phyloP scores from a whole-genome alignment of 2,888 invertebrate species.

The Lutraria lutraria region DNA sequence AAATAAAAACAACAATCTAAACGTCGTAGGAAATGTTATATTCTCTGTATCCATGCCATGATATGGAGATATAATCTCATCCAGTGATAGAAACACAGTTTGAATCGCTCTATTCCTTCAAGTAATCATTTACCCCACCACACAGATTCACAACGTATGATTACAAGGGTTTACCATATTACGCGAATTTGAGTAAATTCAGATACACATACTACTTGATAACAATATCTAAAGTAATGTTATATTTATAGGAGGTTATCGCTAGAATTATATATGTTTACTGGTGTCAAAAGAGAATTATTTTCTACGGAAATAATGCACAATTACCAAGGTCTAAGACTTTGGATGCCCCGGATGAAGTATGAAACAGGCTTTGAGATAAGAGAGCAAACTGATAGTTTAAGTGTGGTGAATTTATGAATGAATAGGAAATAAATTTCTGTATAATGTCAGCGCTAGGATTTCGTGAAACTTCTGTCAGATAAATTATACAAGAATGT shows the following conservation, averaged over 20 bases:
- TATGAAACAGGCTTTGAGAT: slow-evolving; percentile 47
- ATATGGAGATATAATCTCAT: background rate
- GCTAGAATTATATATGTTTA: slow-evolving; percentile 62
- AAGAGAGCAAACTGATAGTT: slow-evolving; percentile 42
- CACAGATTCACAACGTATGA: background rate
- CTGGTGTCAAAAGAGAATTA: slow-evolving; percentile 55
- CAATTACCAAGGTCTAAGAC: slow-evolving; percentile 30
- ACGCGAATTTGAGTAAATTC: slow-evolving; percentile 53
- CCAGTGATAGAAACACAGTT: background rate
- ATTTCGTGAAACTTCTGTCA: slow-evolving; percentile 15
- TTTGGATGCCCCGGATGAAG: slow-evolving; percentile 40
- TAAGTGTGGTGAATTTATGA: slow-evolving; percentile 50
- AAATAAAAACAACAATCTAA: background rate
- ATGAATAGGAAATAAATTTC: slow-evolving; percentile 43
- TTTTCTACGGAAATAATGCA: slow-evolving; percentile 45
- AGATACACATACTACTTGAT: slow-evolving; percentile 48
- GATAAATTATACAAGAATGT: slow-evolving; percentile 30
- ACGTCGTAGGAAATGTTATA: background rate
- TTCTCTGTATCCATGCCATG: background rate
- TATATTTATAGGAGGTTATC: slow-evolving; percentile 70
- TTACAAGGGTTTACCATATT: background rate
- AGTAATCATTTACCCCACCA: background rate
- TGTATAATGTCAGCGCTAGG: slow-evolving; percentile 21
- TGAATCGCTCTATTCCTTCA: background rate
- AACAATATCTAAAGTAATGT: slow-evolving; percentile 64